Conservation (phyloP, 2,888 invertebrate genomes). For the Salticus scenicus region DNA sequence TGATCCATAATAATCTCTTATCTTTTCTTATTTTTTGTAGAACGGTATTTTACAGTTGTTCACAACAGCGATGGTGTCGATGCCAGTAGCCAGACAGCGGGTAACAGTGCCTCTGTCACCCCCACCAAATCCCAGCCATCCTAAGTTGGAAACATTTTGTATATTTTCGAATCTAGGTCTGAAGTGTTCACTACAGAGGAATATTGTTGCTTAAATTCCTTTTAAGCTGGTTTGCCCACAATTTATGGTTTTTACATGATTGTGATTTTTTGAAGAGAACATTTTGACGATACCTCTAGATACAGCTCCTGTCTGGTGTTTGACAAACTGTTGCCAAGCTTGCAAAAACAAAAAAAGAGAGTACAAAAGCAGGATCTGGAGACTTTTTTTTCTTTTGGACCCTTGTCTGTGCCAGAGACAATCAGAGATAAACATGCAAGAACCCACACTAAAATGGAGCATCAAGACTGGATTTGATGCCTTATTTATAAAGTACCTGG, state of each 20-base stretch:
- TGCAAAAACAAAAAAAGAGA: constrained; percentile 13
- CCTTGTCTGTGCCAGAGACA: constrained; percentile 61
- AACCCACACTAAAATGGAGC: constrained; percentile 42
- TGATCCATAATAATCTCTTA: no score
- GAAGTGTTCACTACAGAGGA: constrained; percentile 33
- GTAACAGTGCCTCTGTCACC: constrained; percentile 39
- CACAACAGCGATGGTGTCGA: constrained; percentile 68
- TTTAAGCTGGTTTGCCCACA: constrained; percentile 41
- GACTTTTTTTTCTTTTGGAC: constrained; percentile 24
- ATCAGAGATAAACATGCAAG: constrained; percentile 42
- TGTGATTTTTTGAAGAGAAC: constrained; percentile 32
- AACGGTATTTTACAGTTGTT: constrained; percentile 71
- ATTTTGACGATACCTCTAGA: constrained; percentile 14
- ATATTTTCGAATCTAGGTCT: constrained; percentile 17
- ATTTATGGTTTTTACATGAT: constrained; percentile 40
- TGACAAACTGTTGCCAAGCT: constrained; percentile 52
- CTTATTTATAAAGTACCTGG: constrained; percentile 30
- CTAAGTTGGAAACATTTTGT: constrained; percentile 47
- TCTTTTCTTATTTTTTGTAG: constrained; percentile 33
- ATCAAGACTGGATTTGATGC: constrained; percentile 65
- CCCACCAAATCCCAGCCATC: constrained; percentile 70
- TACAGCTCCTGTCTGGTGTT: constrained; percentile 53
- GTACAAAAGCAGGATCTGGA: constrained; percentile 46
- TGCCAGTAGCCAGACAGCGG: constrained; percentile 66
- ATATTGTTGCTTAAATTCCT: constrained; percentile 18